These are phyloP conservation scores for Thecocarcelia acutangulata DNA, from an alignment of 2,888 invertebrate species.

Conservation along the genomic window DNA sequence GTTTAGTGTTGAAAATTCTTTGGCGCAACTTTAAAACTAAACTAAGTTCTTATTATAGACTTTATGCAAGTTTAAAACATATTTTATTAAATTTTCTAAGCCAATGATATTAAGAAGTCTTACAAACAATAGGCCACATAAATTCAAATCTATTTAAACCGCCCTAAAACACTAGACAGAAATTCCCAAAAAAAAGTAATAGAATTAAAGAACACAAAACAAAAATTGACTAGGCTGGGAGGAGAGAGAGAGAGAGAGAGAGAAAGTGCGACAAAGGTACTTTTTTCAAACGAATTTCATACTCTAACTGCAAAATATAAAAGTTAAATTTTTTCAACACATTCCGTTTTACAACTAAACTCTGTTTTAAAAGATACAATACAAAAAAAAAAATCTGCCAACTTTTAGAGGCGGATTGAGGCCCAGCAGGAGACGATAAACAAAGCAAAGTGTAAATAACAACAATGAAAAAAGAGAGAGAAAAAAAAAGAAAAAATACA, in stretches of 20 bases:
- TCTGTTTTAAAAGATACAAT: neutral
- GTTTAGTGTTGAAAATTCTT: too few species aligned
- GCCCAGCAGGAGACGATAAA: neutral
- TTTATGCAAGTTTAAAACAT: too few species aligned
- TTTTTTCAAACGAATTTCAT: too few species aligned
- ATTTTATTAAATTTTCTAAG: too few species aligned
- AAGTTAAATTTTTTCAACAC: neutral
- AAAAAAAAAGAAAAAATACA: slow-evolving; percentile 61
- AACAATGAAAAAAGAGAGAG: too few species aligned
- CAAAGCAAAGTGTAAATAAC: neutral
- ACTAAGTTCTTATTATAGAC: too few species aligned
- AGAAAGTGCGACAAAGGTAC: too few species aligned
- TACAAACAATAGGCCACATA: slow-evolving; percentile 8
- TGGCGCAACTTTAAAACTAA: too few species aligned
- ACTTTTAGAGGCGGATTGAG: neutral
- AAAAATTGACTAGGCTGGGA: neutral
- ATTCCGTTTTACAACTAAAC: neutral
- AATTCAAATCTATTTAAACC: slow-evolving; percentile 17
- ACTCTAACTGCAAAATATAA: too few species aligned
- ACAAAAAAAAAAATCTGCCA: neutral
- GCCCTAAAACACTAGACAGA: slow-evolving; percentile 22
- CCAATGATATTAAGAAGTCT: too few species aligned
- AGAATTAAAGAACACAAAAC: slow-evolving; percentile 6
- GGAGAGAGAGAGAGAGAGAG: too few species aligned
- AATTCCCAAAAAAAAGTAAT: slow-evolving; percentile 6